Percentiles rank a stretch among this genome's conserved stretches.
Evolutionary conservation across 53 echinoderm and acorn worm species (phyloP).

Genomic region (Holothuria leucospilota): DNA sequence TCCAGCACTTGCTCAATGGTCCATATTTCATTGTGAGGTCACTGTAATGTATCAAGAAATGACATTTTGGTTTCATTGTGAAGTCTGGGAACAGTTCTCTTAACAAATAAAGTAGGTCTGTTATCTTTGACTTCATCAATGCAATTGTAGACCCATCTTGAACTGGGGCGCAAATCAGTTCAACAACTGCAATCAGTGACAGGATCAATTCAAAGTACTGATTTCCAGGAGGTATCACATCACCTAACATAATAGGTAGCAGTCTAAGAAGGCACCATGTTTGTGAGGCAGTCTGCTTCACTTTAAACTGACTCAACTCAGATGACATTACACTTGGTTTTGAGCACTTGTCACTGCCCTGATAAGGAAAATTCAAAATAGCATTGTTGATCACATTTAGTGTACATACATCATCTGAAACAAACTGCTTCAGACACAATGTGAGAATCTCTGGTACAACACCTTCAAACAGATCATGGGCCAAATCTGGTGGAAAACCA

Average conservation of each 20-base stretch:
- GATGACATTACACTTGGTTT: neutral
- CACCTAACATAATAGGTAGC: slow-evolving; percentile 40
- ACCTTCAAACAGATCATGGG: slow-evolving; percentile 27
- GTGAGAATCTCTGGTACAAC: slow-evolving; percentile 1
- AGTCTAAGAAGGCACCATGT: slow-evolving; percentile 26
- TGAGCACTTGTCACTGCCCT: neutral
- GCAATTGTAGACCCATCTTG: neutral
- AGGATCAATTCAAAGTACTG: slow-evolving; percentile 28
- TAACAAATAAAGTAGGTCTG: neutral
- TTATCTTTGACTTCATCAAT: neutral
- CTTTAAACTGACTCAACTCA: neutral
- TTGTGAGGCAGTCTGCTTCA: slow-evolving; percentile 23
- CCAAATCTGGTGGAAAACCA: slow-evolving; percentile 11
- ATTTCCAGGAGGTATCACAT: slow-evolving; percentile 25
- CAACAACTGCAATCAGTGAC: slow-evolving; percentile 41
- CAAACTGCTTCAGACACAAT: neutral
- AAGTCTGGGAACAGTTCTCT: slow-evolving; percentile 10
- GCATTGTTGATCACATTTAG: neutral
- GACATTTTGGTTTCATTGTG: slow-evolving; percentile 15
- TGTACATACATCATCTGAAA: neutral
- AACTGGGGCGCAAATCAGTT: slow-evolving; percentile 51
- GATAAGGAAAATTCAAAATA: neutral
- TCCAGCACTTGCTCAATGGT: too few relatives aligned
- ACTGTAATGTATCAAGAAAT: slow-evolving; percentile 12
- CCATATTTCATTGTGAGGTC: neutral